These are phyloP conservation scores for Elysia chlorotica DNA, from an alignment of 1,140 invertebrate species.

Conservation along the genomic window DNA sequence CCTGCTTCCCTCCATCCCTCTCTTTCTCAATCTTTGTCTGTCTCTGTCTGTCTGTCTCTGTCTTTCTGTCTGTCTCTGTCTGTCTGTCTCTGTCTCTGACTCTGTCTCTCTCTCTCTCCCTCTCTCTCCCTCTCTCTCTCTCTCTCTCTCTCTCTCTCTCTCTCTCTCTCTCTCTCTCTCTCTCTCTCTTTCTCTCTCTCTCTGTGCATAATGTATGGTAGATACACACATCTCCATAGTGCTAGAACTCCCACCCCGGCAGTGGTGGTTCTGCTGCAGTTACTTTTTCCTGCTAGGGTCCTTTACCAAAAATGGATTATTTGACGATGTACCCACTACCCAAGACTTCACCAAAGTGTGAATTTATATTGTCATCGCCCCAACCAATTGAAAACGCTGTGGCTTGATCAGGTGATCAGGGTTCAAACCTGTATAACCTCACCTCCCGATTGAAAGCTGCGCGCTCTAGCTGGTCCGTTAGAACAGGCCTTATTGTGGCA, in stretches of 20 bases:
- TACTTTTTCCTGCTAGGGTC: neutral
- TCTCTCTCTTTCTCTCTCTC: neutral
- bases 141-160: neutral
- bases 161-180: neutral
- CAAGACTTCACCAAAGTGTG: no score
- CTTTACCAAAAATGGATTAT: neutral
- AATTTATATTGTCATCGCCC: neutral
- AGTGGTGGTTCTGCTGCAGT: no score
- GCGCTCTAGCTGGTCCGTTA: no score
- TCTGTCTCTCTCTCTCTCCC: neutral
- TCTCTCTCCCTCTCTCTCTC: neutral
- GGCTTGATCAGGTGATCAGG: no score
- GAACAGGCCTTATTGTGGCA: no score
- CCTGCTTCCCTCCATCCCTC: neutral
- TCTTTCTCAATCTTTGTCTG: neutral
- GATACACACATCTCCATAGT: neutral
- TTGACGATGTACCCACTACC: neutral
- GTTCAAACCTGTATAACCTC: no score
- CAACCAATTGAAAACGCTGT: no score
- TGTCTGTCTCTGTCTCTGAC: neutral
- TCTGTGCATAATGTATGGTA: neutral
- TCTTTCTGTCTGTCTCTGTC: neutral
- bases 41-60: neutral
- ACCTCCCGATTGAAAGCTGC: no score
- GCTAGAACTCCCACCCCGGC: neutral